Base-by-base conservation (phyloP, 1,140 invertebrate species). In the Cephus cinctus region DNA sequence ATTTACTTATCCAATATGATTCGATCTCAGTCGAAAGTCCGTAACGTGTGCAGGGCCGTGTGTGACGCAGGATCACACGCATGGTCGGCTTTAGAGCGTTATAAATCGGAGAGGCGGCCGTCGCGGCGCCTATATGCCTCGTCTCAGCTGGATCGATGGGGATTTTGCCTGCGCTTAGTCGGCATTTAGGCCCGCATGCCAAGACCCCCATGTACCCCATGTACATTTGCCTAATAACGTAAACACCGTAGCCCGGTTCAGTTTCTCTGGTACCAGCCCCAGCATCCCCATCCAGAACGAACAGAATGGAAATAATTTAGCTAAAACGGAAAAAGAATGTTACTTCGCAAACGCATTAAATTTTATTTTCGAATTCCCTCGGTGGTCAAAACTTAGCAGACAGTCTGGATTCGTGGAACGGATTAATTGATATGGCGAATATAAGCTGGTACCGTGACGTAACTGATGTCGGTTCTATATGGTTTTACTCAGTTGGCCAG, bases 191-290 rank as follows among this genome's bases (percentile, higher is more conserved):
- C 65, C 69, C 66, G 65, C 69, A 70, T 68, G 43, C 23, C 40
- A 32, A 40, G 30, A 43, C 59, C 52, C 58, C 48, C 56, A 60
- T 67, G 44, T 49, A 54, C 46, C 55, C 38, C 41, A 44, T 51
- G 36, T 56, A 59, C 63, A 69, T 69, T 70, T 71, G 63, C 66
- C 67, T 69, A 63, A 69, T 71, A 69, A 69, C 60, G 58, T 65
- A 68, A 69, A 65, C 59, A 69, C 23, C 34, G 8, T n/a, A n/a
- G n/a, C n/a, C n/a, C n/a, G n/a, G n/a, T n/a, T n/a, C n/a, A n/a
- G n/a, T n/a, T n/a, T n/a, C n/a, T n/a, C n/a, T n/a, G n/a, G n/a
- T n/a, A n/a, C n/a, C n/a, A n/a, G n/a, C n/a, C 54, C 47, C 55
- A 27, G 27, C 41, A 30, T 54, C 47, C 49, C 32, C 35, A 53